Base-by-base conservation (phyloP, 1,140 invertebrate species). In the Pararge aegeria region DNA sequence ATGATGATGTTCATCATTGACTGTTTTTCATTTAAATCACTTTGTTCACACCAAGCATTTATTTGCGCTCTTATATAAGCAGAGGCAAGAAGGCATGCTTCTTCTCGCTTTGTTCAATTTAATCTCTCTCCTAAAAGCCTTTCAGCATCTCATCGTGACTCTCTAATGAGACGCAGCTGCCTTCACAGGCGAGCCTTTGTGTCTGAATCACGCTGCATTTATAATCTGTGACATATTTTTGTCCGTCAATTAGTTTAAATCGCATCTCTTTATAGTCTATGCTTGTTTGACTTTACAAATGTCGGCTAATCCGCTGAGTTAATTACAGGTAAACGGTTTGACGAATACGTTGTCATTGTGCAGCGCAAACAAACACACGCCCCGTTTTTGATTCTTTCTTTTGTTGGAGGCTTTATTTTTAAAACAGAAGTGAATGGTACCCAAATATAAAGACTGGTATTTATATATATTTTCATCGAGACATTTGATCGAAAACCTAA, bases 61-160 rank as follows among this genome's bases (percentile, higher is more conserved):
- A n/a, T n/a, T n/a, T n/a, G n/a, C n/a, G n/a, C n/a, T n/a, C n/a
- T n/a, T n/a, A n/a, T n/a, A n/a, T n/a, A n/a, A n/a, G n/a, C n/a
- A n/a, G n/a, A n/a, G n/a, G n/a, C n/a, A n/a, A 24, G 24, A 24
- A 1, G 2, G 12, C 30, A 7, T 10, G 9, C 30, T 34, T n/a
- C 9, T 12, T n/a, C 30, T 0, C n/a, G 30, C 53, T 63, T 67
- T 67, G 61, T 67, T 63, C 63, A 56, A 56, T 55, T 65, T 66
- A 66, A 69, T 69, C 64, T 62, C 27, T 55, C 27, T 52, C 19
- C 58, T 54, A 62, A 58, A 61, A 61, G 60, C 66, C 53, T 65
- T 55, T 61, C 58, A 65, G 62, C 42, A 44, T 42, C 51, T 66
- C 50, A 61, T 66, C 60, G 61, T 61, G 18, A 37, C 30, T 57